These are phyloP conservation scores for Drosophila burlai DNA, from an alignment of 1,140 invertebrate species.

Conservation along the genomic window DNA sequence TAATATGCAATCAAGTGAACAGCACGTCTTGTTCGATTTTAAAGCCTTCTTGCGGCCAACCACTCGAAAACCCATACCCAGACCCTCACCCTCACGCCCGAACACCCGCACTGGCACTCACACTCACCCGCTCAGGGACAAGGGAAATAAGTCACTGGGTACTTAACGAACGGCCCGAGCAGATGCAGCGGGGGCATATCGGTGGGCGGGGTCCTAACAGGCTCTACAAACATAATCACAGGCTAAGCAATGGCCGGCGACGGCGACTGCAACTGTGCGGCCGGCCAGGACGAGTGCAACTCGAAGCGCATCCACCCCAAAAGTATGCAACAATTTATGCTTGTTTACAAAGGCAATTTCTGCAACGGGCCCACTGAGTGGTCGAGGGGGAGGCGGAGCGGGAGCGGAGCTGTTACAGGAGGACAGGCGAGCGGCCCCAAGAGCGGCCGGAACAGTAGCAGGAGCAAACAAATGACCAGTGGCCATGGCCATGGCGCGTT, in stretches of 20 bases:
- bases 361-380: slow-evolving; percentile 23
- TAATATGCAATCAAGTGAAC: slow-evolving; percentile 29
- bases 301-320: slow-evolving; percentile 44
- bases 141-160: slow-evolving; percentile 71
- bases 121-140: slow-evolving; percentile 24
- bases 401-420: not conserved
- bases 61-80: not conserved
- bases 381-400: not conserved
- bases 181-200: slow-evolving; percentile 17
- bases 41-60: slow-evolving; percentile 38
- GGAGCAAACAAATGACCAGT: slow-evolving; percentile 48
- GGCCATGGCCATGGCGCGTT: slow-evolving; percentile 43
- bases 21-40: slow-evolving; percentile 28
- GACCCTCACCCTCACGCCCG: not conserved
- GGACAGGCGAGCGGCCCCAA: slow-evolving; percentile 1
- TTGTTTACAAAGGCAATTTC: slow-evolving; percentile 78
- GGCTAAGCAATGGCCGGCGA: slow-evolving; percentile 66
- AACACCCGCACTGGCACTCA: slow-evolving; percentile 11
- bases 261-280: slow-evolving; percentile 16
- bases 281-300: slow-evolving; percentile 24
- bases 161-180: slow-evolving; percentile 60
- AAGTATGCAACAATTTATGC: slow-evolving; percentile 82
- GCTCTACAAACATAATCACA: slow-evolving; percentile 77
- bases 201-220: slow-evolving; percentile 39
- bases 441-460: slow-evolving; percentile 20